Conservation (phyloP, 2,797 vertebrate genomes). For the Stomatorhinus walkeri region DNA sequence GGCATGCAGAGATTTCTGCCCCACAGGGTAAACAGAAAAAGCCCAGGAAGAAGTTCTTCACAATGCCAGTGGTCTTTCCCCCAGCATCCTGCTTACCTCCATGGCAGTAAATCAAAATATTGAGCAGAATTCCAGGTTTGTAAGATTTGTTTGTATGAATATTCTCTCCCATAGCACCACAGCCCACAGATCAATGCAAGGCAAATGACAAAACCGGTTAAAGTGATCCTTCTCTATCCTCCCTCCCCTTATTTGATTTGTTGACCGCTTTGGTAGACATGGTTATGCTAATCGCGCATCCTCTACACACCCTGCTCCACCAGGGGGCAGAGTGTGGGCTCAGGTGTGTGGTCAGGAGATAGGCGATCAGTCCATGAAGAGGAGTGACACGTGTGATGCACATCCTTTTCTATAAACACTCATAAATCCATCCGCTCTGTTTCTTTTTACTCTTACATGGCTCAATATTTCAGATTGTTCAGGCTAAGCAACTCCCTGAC, state of each 20-base stretch:
- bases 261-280: neutral
- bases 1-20: constrained; percentile 60
- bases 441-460: neutral
- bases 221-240: neutral
- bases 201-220: neutral
- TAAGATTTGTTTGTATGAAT: neutral
- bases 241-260: neutral
- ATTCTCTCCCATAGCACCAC: neutral
- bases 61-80: neutral
- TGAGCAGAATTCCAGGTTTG: neutral
- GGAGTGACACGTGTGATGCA: neutral
- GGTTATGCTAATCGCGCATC: neutral
- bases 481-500: neutral
- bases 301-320: neutral
- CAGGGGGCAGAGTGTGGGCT: constrained; percentile 23
- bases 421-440: neutral
- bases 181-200: neutral
- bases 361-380: neutral
- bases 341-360: neutral
- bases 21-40: constrained; percentile 49
- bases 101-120: neutral
- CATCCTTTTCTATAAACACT: neutral
- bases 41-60: neutral
- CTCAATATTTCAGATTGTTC: neutral
- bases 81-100: neutral